phyloP scores from a whole-genome alignment of 2,113 vertebrate species.

The Paradisaea rubra region DNA sequence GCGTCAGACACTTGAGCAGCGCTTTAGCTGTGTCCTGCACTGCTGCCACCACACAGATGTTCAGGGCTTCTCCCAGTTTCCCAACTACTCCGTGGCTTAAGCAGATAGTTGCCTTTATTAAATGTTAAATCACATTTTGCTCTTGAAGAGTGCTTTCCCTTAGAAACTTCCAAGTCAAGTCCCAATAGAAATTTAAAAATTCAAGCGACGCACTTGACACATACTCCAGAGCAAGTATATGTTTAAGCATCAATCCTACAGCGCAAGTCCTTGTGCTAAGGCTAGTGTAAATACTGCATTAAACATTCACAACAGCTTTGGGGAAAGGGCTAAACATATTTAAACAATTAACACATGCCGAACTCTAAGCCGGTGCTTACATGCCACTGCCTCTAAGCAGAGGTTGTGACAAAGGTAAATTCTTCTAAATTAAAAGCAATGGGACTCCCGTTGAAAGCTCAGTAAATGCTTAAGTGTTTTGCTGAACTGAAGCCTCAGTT shows the following conservation, averaged over 20 bases:
- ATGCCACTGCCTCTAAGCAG: conserved; percentile 10
- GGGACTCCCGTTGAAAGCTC: neutral
- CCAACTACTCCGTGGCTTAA: neutral
- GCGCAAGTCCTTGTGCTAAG: conserved; percentile 13
- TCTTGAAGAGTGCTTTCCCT: neutral
- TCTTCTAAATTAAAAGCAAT: conserved; percentile 44
- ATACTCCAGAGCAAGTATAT: neutral
- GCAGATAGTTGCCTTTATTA: neutral
- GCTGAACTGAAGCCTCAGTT: neutral
- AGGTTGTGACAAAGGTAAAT: conserved; percentile 53
- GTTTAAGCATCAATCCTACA: neutral
- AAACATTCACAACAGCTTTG: conserved; percentile 55
- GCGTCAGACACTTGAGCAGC: neutral
- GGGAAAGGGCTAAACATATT: conserved; percentile 49
- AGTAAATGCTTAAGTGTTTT: neutral
- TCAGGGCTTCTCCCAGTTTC: neutral
- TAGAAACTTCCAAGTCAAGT: neutral
- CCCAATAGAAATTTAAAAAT: neutral
- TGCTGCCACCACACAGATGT: neutral
- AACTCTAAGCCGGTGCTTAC: conserved; percentile 27
- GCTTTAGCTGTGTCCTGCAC: neutral
- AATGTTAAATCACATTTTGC: neutral
- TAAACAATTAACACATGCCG: conserved; percentile 49
- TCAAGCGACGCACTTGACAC: neutral
- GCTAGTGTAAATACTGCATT: conserved; percentile 45